Conservation (phyloP, 2,113 vertebrate species). For the Rousettus leschenaultii region DNA sequence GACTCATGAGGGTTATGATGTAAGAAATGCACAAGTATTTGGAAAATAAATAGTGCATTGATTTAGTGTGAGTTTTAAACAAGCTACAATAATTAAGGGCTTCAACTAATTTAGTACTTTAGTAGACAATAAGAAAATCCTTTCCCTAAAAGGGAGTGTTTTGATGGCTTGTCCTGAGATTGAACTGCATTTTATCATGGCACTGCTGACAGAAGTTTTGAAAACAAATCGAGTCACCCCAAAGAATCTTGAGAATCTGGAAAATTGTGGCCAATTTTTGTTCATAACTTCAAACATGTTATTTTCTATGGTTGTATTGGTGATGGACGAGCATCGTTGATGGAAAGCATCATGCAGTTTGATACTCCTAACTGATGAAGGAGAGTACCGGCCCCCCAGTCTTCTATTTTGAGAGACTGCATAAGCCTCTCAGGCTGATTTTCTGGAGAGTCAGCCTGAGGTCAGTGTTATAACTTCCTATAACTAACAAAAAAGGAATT, state of each 20-base stretch:
- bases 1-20: neutral
- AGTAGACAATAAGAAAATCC: neutral
- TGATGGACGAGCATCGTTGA: neutral
- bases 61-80: conserved; percentile 30
- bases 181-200: neutral
- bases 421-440: neutral
- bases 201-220: neutral
- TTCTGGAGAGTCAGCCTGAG: neutral
- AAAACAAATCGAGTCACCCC: neutral
- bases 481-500: neutral
- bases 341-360: neutral
- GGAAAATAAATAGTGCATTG: conserved; percentile 19
- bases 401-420: neutral
- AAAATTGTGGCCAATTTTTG: neutral
- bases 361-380: neutral
- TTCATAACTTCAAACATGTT: neutral
- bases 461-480: neutral
- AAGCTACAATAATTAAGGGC: neutral
- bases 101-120: neutral
- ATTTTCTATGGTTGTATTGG: neutral
- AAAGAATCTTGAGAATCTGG: neutral
- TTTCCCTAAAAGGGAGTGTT: neutral
- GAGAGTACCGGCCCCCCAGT: neutral
- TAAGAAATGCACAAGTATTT: conserved; percentile 19
- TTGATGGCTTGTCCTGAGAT: neutral